These are phyloP conservation scores for Teleopsis dalmanni DNA, from an alignment of 1,140 invertebrate species.

Conservation along the genomic window DNA sequence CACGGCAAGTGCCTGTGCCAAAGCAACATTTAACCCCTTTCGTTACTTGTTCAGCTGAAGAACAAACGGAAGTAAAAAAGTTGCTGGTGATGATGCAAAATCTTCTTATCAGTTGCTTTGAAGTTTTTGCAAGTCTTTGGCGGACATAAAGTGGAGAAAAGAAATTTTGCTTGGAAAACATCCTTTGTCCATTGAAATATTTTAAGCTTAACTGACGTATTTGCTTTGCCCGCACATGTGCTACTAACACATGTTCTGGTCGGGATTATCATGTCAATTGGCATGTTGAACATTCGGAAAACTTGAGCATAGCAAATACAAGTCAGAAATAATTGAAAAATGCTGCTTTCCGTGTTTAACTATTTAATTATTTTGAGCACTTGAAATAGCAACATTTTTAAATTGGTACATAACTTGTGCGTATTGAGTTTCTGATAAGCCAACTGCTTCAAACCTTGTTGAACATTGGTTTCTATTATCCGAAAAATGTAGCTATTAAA, in stretches of 20 bases:
- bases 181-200: no score
- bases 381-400: no score
- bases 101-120: conserved; percentile 11
- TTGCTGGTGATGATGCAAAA: conserved; percentile 1
- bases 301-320: background rate
- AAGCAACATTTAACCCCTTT: background rate
- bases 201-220: no score
- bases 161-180: background rate
- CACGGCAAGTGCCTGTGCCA: no score
- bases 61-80: background rate
- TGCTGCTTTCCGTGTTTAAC: no score
- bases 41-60: background rate
- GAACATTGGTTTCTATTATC: no score
- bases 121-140: conserved; percentile 4
- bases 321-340: background rate
- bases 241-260: conserved; percentile 3
- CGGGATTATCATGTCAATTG: conserved; percentile 12
- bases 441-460: no score
- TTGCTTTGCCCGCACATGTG: no score
- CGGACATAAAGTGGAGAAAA: background rate
- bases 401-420: no score
- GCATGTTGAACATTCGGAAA: background rate
- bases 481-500: no score
- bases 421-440: no score
- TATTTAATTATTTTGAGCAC: no score